Evolutionary conservation across 2,797 vertebrate species (phyloP).

Genomic region (Parotocinclus haroldoi): DNA sequence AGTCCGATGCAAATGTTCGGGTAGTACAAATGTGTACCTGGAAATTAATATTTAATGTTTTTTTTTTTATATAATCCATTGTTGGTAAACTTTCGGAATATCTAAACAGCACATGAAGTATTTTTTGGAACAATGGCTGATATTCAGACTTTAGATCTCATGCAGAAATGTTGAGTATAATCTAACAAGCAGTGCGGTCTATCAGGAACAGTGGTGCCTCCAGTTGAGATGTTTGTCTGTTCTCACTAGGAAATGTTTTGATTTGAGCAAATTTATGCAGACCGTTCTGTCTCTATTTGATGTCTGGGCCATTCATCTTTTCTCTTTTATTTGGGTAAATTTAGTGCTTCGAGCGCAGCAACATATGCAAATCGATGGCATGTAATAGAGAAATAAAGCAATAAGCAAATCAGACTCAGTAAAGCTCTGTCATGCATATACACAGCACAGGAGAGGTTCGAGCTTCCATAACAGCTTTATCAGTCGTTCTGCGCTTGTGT

Average conservation of each 20-base stretch:
- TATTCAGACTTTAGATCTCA: neutral
- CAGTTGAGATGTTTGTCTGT: neutral
- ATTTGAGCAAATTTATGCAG: constrained; percentile 2
- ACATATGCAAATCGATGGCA: constrained; percentile 1
- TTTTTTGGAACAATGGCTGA: too few relatives aligned
- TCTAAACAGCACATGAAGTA: too few relatives aligned
- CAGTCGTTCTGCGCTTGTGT: too few relatives aligned
- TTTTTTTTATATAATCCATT: too few relatives aligned
- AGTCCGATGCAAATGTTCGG: too few relatives aligned
- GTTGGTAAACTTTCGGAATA: too few relatives aligned
- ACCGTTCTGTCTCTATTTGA: constrained; percentile 2
- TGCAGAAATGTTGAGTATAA: neutral
- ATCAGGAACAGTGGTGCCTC: neutral
- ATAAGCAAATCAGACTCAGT: too few relatives aligned
- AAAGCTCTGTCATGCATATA: too few relatives aligned
- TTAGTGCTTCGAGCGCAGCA: constrained; percentile 20
- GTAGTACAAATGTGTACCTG: too few relatives aligned
- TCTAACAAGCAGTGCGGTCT: neutral
- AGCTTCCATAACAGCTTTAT: too few relatives aligned
- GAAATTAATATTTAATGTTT: too few relatives aligned
- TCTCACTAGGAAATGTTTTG: neutral
- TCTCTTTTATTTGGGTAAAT: neutral
- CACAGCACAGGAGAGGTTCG: too few relatives aligned
- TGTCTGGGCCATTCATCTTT: constrained; percentile 5
- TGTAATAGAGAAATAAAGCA: neutral